Evolutionary conservation across 1,140 invertebrate genomes (phyloP), one percentile per base, ranked within the genome.

Genomic region (Heliconius hewitsoni): DNA sequence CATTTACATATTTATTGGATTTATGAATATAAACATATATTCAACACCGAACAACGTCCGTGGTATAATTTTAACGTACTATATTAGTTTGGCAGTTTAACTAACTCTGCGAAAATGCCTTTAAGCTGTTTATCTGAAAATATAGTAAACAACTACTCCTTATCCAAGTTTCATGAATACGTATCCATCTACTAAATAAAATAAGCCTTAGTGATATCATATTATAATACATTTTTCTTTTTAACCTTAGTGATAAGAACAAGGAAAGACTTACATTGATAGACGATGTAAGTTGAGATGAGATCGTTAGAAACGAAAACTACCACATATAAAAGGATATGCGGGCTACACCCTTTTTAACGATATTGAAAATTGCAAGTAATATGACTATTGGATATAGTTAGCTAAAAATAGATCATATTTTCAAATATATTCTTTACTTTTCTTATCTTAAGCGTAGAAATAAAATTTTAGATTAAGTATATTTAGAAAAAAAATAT

Each of bases 281-380:
- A 66, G 23, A 66, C 60, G 60, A 66, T 66, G 60, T 66, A 66
- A 66, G 23, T 30, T 66, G 60, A 66, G 60, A 66, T 66, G 60
- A 66, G 60, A 30, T 66, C 60, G 27, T 66, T 66, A 66, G 60
- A 13, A 66, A 66, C 60, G 60, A 66, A 60, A 66, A 66, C 27
- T 66, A 66, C 60, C 27, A 66, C 27, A 66, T 66, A 30, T 11
- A 66, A 66, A 13, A 66, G 13, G 27, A 66, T 66, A 66, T 66
- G 23, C 1, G 4, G 60, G 13, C 9, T 57, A 9, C 23, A 57
- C 19, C 8, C n/a, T 23, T 66, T 66, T 23, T 66, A 66, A 30
- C 60, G 11, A 66, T 66, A 66, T 66, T 1, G 13, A 16, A n/a
- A 57, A 57, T 57, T 57, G 55, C 3, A 57, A 57, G 19, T 57